phyloP scores from a whole-genome alignment of 53 echinoderm and acorn worm species.

The Mesocentrotus franciscanus region DNA sequence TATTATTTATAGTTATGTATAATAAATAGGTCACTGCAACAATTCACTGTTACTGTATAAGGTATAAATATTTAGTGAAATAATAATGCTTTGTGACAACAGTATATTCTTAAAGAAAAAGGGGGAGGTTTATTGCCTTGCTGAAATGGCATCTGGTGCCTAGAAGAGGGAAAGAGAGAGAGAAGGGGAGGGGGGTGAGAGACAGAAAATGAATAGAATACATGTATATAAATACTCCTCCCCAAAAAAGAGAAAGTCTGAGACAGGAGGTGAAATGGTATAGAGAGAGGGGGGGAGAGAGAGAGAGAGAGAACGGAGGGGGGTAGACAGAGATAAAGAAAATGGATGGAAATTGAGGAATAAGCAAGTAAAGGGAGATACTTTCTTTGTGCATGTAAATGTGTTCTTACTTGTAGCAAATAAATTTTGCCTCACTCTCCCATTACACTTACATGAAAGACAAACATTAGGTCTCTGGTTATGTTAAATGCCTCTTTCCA shows the following conservation, averaged over 20 bases:
- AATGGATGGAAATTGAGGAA: too few relatives aligned
- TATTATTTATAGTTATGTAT: too few relatives aligned
- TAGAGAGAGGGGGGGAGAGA: neutral
- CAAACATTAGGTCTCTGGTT: neutral
- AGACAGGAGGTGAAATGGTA: neutral
- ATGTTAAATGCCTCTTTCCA: neutral
- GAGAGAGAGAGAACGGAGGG: too few relatives aligned
- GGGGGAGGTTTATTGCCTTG: neutral
- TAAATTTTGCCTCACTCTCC: too few relatives aligned
- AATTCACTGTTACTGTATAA: neutral
- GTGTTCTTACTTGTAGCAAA: too few relatives aligned
- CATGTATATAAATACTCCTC: neutral
- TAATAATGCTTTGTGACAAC: neutral
- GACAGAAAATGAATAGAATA: neutral
- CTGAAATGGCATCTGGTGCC: neutral
- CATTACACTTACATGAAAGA: neutral
- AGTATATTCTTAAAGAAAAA: neutral
- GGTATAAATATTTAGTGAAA: neutral
- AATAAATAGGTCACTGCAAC: neutral
- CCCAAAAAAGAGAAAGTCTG: neutral
- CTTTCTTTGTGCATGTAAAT: neutral
- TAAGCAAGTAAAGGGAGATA: neutral
- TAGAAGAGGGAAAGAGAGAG: neutral
- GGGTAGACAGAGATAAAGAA: too few relatives aligned
- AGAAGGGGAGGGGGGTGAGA: neutral